Base-by-base conservation (phyloP, 2,797 vertebrate genomes). In the Choloepus didactylus region DNA sequence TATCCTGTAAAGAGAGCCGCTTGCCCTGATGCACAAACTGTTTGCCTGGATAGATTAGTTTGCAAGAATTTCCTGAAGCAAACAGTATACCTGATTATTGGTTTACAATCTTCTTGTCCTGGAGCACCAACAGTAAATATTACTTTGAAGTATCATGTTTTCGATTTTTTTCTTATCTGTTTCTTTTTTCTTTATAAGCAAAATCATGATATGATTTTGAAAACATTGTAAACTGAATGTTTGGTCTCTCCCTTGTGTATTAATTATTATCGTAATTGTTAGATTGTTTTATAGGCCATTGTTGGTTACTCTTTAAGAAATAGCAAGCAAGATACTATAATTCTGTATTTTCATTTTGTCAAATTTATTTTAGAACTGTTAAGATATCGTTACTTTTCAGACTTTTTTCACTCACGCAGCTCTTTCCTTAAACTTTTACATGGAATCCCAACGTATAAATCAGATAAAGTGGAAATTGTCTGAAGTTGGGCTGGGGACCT, bases 351-450 rank as follows among this genome's bases (percentile, higher is more conserved):
- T 83, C n/a, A 27, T 75, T 76, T 93, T 87, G 29, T 29, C 62
- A 93, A 70, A 66, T 86, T 92, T n/a, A 81, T 93, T 85, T 95
- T 79, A 80, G 67, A 85, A 49, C n/a, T 92, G 16, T 91, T 87
- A 35, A 82, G 29, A 51, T 80, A 29, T 84, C 35, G 87, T 41
- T 90, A 15, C 77, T 79, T 84, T 93, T 84, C 19, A 60, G 79
- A 94, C 93, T 31, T 44, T 31, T 56, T 54, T 27, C 5, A 46
- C 44, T 38, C 9, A 59, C 51, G 59, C 73, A 91, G 93, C 83
- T 29, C 7, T 83, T 91, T 93, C 29, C 69, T 80, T 79, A 91
- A 73, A 67, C 44, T 72, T 51, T 14, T 69, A 46, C n/a, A 14
- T n/a, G 21, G 29, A 84, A 38, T 31, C 44, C 54, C 70, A 77